Evolutionary conservation across 1,140 invertebrate genomes (phyloP), one percentile per base, ranked within the genome.

Genomic region (Hyles vespertilio): DNA sequence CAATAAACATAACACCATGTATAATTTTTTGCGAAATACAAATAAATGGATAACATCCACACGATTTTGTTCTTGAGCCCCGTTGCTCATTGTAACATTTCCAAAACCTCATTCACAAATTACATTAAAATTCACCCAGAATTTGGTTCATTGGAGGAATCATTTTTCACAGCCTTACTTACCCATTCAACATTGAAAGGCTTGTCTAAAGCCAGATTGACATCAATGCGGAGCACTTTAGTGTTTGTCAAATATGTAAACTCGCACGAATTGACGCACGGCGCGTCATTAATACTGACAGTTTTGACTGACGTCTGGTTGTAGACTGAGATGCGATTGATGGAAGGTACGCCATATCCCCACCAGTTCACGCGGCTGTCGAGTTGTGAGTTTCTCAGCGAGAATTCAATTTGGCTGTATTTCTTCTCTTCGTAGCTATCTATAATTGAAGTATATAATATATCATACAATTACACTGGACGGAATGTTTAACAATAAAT

Each of bases 351-450:
- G 0, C 91, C 90, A 55, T 84, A 87, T 0, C 89, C 89, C 88
- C 90, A 91, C 81, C 90, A 90, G 3, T 82, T 59, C 22, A 88
- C 83, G n/a, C 57, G 58, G 56, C 87, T 91, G 2, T 67, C 70
- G 2, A 94, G 59, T 33, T 77, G 84, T 34, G 90, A 87, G 43
- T 91, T 76, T 32, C 87, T 72, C 9, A 91, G 74, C 0, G 65
- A 63, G 70, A 94, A 94, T 9, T 88, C 77, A 12, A 93, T 84
- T 67, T 92, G 87, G 43, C 89, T 89, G 81, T 92, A 94, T 67
- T 91, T 87, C 52, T 90, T 89, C 55, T 91, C 90, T 64, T 92
- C 88, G 62, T 92, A 89, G 1, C 92, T 90, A 77, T 93, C 93
- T 94, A 79, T 71, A 83, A 84, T 56, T 36, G 2, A 51, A 4